A percentile compares a stretch with the other conserved stretches of the same genome.
Conservation (phyloP, 2,113 vertebrate genomes). For the Python bivittatus region DNA sequence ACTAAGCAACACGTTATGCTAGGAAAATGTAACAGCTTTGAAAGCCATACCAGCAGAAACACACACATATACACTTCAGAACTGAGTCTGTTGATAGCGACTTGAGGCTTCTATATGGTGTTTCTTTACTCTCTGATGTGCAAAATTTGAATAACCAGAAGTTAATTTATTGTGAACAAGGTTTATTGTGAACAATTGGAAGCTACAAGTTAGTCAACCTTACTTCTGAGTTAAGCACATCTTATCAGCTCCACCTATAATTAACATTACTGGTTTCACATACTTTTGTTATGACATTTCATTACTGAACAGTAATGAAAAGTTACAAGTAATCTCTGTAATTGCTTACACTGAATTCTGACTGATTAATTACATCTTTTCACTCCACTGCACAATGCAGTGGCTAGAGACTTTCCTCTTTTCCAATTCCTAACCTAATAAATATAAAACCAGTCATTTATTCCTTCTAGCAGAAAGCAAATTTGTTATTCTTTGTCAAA, state of each 20-base stretch:
- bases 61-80: too few species aligned
- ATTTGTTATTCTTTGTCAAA: background rate
- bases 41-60: background rate
- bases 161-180: background rate
- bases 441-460: background rate
- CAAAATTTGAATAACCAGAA: background rate
- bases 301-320: background rate
- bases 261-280: conserved; percentile 19
- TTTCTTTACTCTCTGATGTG: background rate
- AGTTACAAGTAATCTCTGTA: conserved; percentile 8
- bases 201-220: background rate
- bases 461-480: background rate
- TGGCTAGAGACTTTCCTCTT: background rate
- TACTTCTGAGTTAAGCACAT: background rate
- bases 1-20: background rate
- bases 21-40: background rate
- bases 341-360: background rate
- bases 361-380: conserved; percentile 1
- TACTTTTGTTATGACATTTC: conserved; percentile 20
- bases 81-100: background rate
- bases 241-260: conserved; percentile 11
- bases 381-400: background rate
- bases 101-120: background rate
- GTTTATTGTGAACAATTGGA: background rate
- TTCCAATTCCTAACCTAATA: background rate